phyloP scores from a whole-genome alignment of 2,888 invertebrate genomes.

The Anagyrus pseudococci region DNA sequence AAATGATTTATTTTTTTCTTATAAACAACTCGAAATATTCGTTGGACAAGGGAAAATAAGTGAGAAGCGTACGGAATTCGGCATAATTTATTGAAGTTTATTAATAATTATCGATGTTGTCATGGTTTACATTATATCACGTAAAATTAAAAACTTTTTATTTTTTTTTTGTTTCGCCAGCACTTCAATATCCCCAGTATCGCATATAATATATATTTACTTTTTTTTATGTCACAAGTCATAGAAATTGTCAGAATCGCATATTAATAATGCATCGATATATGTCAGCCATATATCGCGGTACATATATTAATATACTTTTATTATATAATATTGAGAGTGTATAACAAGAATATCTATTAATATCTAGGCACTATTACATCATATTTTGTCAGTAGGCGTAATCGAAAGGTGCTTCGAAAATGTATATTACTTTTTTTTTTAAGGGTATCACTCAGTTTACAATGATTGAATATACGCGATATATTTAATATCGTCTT shows the following conservation, averaged over 20 bases:
- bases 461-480: neutral
- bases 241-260: constrained; percentile 27
- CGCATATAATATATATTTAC: constrained; percentile 4
- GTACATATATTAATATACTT: constrained; percentile 24
- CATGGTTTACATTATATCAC: constrained; percentile 33
- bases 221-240: constrained; percentile 25
- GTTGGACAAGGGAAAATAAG: constrained; percentile 29
- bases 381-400: constrained; percentile 31
- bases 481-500: neutral
- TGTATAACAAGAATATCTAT: constrained; percentile 39
- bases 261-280: constrained; percentile 32
- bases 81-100: constrained; percentile 31
- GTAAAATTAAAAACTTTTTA: constrained; percentile 30
- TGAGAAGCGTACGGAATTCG: neutral
- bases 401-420: constrained; percentile 32
- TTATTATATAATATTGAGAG: constrained; percentile 27
- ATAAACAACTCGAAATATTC: constrained; percentile 29
- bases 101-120: constrained; percentile 32
- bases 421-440: constrained; percentile 9
- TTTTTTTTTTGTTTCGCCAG: too few relatives aligned
- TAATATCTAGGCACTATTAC: constrained; percentile 38
- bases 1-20: constrained; percentile 37
- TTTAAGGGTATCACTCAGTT: constrained; percentile 26
- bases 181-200: neutral
- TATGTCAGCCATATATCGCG: constrained; percentile 17